These are phyloP conservation scores for Smutsia temminckii DNA, from an alignment of 2,797 vertebrate species.

Conservation along the genomic window DNA sequence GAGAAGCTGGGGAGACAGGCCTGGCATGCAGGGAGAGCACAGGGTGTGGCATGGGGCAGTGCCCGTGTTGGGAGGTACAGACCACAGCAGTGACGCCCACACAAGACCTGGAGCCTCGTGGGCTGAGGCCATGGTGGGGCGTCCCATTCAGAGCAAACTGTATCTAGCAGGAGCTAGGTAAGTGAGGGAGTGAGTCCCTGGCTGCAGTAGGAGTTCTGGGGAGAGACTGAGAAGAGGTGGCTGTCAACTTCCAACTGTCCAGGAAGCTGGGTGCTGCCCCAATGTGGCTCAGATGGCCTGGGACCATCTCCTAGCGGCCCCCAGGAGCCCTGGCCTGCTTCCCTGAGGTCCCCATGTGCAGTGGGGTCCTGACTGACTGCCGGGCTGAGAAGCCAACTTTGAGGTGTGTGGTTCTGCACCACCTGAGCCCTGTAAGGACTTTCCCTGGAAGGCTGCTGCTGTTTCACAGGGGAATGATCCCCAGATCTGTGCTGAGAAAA, in stretches of 20 bases:
- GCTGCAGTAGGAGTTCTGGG: neutral
- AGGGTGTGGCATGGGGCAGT: neutral
- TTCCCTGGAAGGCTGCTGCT: neutral
- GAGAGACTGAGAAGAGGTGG: fast-evolving
- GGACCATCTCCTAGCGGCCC: neutral
- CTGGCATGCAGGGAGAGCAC: fast-evolving
- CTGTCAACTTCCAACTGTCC: no score
- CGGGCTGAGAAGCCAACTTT: neutral
- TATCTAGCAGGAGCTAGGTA: no score
- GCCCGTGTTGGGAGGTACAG: neutral
- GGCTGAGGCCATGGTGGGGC: neutral
- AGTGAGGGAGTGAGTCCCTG: neutral
- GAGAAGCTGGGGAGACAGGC: neutral
- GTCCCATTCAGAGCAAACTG: fast-evolving
- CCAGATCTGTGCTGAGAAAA: neutral
- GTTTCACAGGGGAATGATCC: fast-evolving
- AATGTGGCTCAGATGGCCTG: neutral
- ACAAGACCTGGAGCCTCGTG: fast-evolving
- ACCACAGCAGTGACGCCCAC: fast-evolving
- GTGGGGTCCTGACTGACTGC: neutral
- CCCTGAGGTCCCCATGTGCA: fast-evolving
- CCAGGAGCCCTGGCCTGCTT: neutral
- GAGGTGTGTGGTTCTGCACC: fast-evolving
- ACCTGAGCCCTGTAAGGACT: neutral
- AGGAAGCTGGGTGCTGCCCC: neutral